Evolutionary conservation across 1,140 invertebrate genomes (phyloP).

Genomic region (Drosophila melanica): DNA sequence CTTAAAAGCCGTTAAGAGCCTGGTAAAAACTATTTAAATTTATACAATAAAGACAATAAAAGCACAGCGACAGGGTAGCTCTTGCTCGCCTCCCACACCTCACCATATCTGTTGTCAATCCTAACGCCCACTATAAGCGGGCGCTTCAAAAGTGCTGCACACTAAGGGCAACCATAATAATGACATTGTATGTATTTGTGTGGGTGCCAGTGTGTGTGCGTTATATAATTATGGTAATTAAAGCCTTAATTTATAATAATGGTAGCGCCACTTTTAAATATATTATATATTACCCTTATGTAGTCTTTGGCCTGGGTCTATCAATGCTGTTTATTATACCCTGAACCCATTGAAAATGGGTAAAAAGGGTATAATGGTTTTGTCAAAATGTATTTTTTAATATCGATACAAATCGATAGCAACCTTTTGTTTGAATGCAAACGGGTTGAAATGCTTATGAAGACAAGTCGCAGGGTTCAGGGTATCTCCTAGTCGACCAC

Average conservation of each 20-base stretch:
- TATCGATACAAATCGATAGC: no score
- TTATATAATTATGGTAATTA: conserved; percentile 82
- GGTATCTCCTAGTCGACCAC: no score
- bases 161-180: conserved; percentile 63
- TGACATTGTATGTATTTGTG: conserved; percentile 32
- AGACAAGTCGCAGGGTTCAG: no score
- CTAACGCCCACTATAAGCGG: conserved; percentile 8
- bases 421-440: no score
- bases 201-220: conserved; percentile 8
- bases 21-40: conserved; percentile 81
- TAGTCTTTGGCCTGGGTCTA: no score
- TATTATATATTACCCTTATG: no score
- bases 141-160: conserved; percentile 56
- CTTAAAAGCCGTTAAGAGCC: conserved; percentile 80
- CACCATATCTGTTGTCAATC: not conserved
- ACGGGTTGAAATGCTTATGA: no score
- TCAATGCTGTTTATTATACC: no score
- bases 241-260: conserved; percentile 16
- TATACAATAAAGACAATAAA: conserved; percentile 78
- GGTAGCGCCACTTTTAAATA: no score
- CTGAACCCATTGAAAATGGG: no score
- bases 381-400: no score
- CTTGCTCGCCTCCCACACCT: not conserved
- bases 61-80: conserved; percentile 37
- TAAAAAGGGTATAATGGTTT: no score